Base-by-base conservation (phyloP, 2,888 invertebrate species). In the Rotaria magnacalcarata region DNA sequence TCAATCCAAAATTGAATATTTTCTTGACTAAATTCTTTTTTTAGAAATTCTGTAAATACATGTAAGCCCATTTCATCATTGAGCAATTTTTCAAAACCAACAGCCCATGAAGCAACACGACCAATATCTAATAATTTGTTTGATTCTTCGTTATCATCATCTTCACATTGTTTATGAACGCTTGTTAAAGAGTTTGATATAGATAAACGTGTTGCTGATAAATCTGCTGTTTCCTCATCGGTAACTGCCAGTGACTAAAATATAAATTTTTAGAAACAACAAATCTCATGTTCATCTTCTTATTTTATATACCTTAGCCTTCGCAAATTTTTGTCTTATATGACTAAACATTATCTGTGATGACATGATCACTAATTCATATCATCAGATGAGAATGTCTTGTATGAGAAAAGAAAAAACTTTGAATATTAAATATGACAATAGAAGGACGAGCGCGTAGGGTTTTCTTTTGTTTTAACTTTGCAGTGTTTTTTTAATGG, bases 1-100 rank as follows among this genome's bases (percentile, higher is more conserved):
- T 96, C 95, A 89, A 95, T 94, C 96, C 97, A 99, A 92, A 99
- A 99, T 88, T 95, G 92, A 85, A 99, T 96, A 90, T 99, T 99
- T 91, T 99, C 99, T 41, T 96, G 95, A 88, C 97, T 97, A 92
- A 96, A 98, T 92, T 99, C 98, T 91, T 96, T 96, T 90, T 95
- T 95, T 85, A 99, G 93, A 92, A 97, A 97, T 91, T 95, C 96
- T 47, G 96, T 95, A 92, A 97, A 97, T 85, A 96, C 95, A 88
- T 95, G 94, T 34, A 96, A 93, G 56, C 96, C 97, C 58, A 94
- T 93, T 0, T 94, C 93, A 92, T 97, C 96, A 58, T 94, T 94
- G 87, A 97, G 92, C 87, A 97, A 93, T 89, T 95, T 95, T 89
- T 97, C 96, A 90, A 97, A 95, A 52, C 95, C 95, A 50, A 94